Percentiles rank a stretch among this genome's conserved stretches.
Conservation (phyloP, 2,113 vertebrate genomes). For the Myotis yumanensis region DNA sequence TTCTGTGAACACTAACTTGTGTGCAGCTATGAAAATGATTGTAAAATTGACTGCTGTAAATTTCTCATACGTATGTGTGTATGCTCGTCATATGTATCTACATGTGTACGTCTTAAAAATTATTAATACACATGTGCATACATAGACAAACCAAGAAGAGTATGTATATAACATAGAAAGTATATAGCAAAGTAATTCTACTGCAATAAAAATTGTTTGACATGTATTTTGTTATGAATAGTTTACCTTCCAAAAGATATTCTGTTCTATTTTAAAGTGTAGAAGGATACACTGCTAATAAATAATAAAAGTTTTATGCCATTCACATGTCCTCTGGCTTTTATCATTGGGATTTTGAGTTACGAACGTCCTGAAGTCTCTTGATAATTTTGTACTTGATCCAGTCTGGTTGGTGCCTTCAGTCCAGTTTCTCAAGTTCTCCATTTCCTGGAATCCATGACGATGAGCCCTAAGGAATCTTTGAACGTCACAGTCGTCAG, state of each 20-base stretch:
- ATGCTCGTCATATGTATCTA: constrained; percentile 77
- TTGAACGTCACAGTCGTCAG: background rate
- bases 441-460: background rate
- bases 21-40: constrained; percentile 80
- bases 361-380: background rate
- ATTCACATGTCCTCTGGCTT: constrained; percentile 39
- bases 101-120: constrained; percentile 78
- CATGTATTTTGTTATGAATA: constrained; percentile 86
- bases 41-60: constrained; percentile 79
- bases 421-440: background rate
- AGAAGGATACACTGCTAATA: constrained; percentile 79
- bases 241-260: constrained; percentile 78
- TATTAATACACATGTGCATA: constrained; percentile 76
- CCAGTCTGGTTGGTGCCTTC: background rate
- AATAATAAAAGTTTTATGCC: constrained; percentile 82
- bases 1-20: constrained; percentile 77
- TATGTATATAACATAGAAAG: constrained; percentile 79
- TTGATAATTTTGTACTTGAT: background rate
- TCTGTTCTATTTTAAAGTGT: constrained; percentile 84
- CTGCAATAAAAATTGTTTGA: constrained; percentile 80
- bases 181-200: constrained; percentile 83
- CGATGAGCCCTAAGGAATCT: background rate
- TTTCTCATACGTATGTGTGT: constrained; percentile 73
- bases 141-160: constrained; percentile 57
- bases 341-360: constrained; percentile 28